phyloP scores from a whole-genome alignment of 2,888 invertebrate species.

The Panorpa germanica region DNA sequence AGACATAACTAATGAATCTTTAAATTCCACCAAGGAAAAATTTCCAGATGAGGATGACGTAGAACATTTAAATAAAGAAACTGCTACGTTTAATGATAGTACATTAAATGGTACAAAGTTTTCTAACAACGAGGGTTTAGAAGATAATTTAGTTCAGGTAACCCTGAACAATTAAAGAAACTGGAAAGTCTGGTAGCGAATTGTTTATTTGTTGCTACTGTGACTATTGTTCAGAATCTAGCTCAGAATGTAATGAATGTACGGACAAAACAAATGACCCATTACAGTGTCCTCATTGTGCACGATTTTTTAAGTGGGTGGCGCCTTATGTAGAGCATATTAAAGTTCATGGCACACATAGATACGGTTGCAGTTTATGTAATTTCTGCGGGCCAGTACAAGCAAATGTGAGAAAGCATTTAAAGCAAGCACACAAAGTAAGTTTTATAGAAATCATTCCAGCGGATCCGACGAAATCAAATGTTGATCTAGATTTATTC shows the following conservation, averaged over 20 bases:
- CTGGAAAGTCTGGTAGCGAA: conserved; percentile 23
- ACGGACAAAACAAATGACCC: conserved; percentile 19
- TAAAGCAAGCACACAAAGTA: conserved; percentile 30
- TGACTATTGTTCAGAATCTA: too few species aligned
- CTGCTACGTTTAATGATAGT: too few species aligned
- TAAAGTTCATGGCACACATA: conserved; percentile 33
- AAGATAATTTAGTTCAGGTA: conserved; percentile 11
- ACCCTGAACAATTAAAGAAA: conserved; percentile 19
- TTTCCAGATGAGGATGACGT: too few species aligned
- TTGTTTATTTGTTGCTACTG: conserved; percentile 32
- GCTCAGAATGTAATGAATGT: conserved; percentile 25
- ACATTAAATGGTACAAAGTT: too few species aligned
- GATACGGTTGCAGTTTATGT: conserved; percentile 40
- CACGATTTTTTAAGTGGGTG: conserved; percentile 24
- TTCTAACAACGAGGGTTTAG: conserved; percentile 10
- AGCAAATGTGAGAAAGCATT: conserved; percentile 24
- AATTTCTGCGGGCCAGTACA: conserved; percentile 19
- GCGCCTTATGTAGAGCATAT: conserved; percentile 36
- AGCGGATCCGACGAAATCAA: conserved; percentile 25
- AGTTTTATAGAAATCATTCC: conserved; percentile 23
- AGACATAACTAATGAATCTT: too few species aligned
- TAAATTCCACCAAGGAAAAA: too few species aligned
- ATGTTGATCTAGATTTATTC: conserved; percentile 27
- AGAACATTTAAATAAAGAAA: too few species aligned
- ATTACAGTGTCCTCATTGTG: conserved; percentile 30